Conservation (phyloP, 1,140 invertebrate species). For the Sminthurides bifidus region DNA sequence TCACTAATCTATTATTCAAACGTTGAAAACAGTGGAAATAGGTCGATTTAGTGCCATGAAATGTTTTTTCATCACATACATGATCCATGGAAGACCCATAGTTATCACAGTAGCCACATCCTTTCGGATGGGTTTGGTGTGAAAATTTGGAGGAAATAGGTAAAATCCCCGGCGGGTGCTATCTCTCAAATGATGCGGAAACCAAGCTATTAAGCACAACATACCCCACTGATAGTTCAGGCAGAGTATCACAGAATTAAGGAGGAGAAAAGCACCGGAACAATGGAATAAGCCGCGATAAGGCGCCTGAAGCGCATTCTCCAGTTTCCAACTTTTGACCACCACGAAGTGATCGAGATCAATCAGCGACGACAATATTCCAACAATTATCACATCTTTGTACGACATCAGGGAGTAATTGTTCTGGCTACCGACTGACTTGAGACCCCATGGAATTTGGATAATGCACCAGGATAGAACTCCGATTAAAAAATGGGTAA, state of each 20-base stretch:
- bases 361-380: conserved; percentile 22
- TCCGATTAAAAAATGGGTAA: conserved; percentile 24
- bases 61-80: not conserved
- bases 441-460: not conserved
- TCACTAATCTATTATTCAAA: not conserved
- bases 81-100: conserved; percentile 18
- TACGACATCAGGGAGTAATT: not conserved
- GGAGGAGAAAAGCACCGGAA: conserved; percentile 17
- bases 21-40: not conserved
- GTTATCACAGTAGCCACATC: conserved; percentile 11
- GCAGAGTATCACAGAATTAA: conserved; percentile 2
- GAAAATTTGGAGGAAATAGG: conserved; percentile 16
- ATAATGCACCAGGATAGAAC: conserved; percentile 21
- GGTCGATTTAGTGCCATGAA: not conserved
- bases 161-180: conserved; percentile 24
- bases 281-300: conserved; percentile 26
- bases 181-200: conserved; percentile 30
- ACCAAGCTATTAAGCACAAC: conserved; percentile 17
- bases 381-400: conserved; percentile 5
- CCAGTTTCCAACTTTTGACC: conserved; percentile 12
- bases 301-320: conserved; percentile 15
- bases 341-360: conserved; percentile 30
- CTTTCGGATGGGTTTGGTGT: conserved; percentile 13
- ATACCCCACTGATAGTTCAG: conserved; percentile 13
- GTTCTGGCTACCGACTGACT: not conserved